Evolutionary conservation across 2,113 vertebrate species (phyloP).

Genomic region (Catharus fuscescens): DNA sequence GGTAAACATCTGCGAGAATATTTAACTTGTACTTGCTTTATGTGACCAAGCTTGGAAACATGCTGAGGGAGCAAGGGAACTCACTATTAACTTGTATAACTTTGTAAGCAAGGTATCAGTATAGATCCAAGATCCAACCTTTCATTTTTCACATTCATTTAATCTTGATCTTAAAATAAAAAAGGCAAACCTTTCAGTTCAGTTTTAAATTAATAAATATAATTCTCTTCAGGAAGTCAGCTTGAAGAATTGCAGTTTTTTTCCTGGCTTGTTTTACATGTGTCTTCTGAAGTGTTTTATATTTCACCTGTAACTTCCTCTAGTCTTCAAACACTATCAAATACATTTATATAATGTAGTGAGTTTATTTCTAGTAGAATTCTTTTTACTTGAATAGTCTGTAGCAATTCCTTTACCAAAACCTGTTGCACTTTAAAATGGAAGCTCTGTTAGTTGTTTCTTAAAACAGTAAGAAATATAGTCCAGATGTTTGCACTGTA

Average conservation of each 20-base stretch:
- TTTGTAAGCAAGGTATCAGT: background rate
- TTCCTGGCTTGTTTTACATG: background rate
- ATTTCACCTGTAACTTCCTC: background rate
- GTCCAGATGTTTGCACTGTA: background rate
- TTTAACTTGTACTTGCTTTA: background rate
- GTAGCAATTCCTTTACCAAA: background rate
- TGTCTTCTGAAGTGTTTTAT: background rate
- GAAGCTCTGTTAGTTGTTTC: background rate
- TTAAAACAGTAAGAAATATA: background rate
- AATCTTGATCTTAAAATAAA: background rate
- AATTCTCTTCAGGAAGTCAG: background rate
- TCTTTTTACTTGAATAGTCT: background rate
- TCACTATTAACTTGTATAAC: background rate
- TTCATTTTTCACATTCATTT: background rate
- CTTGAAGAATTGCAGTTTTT: background rate
- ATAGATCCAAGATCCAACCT: background rate
- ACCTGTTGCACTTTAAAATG: slow-evolving; percentile 18
- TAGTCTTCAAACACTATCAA: background rate
- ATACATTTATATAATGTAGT: background rate
- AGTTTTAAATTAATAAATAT: background rate
- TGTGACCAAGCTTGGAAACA: background rate
- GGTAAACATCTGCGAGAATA: background rate
- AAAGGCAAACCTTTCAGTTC: background rate
- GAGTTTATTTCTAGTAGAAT: background rate
- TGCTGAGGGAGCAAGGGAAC: background rate